These are phyloP conservation scores for Gastracanthus pulcherrimus DNA, from an alignment of 2,888 invertebrate species.

Conservation along the genomic window DNA sequence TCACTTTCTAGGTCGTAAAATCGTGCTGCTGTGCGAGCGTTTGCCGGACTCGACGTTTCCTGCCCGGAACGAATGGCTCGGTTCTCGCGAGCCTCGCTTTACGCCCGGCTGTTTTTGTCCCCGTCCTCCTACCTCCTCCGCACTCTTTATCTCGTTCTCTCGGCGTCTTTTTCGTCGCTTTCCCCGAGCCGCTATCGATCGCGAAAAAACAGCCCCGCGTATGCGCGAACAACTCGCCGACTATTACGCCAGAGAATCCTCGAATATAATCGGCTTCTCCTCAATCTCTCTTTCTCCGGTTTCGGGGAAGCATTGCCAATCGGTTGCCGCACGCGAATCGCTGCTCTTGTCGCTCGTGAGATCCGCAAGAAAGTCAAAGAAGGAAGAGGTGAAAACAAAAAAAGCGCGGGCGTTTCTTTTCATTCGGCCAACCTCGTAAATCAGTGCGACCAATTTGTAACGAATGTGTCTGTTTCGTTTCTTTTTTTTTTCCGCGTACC, in stretches of 20 bases:
- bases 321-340: not conserved
- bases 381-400: not conserved
- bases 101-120: conserved; percentile 51
- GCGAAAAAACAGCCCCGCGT: not conserved
- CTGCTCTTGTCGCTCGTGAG: too few species aligned
- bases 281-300: too few species aligned
- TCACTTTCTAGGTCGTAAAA: conserved; percentile 75
- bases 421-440: conserved; percentile 25
- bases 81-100: conserved; percentile 47
- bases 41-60: conserved; percentile 62
- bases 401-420: conserved; percentile 6
- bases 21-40: conserved; percentile 41
- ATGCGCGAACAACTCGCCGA: not conserved
- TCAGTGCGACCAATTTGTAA: conserved; percentile 31
- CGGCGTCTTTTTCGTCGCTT: not conserved
- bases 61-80: conserved; percentile 64
- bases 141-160: conserved; percentile 9
- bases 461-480: not conserved
- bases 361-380: not conserved
- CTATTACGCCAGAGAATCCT: conserved; percentile 53
- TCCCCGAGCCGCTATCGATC: not conserved
- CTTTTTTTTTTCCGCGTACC: not conserved
- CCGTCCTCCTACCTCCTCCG: conserved; percentile 21
- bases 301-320: conserved; percentile 7
- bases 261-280: not conserved